A percentile compares a stretch with the other conserved stretches of the same genome.
Conservation (phyloP, 1,140 invertebrate genomes). For the Dolichoris vasculosae region DNA sequence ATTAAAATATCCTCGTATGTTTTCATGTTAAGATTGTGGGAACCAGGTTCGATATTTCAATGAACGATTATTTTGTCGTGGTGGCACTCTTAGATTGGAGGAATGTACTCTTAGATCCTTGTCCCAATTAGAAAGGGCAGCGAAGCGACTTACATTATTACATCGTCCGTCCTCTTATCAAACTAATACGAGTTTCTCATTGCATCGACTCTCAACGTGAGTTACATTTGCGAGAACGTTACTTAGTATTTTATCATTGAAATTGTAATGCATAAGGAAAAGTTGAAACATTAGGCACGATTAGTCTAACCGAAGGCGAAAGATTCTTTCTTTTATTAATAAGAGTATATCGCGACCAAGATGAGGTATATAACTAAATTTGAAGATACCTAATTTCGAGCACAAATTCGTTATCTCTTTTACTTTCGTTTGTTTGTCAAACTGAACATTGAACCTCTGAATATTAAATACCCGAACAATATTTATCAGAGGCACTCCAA, state of each 20-base stretch:
- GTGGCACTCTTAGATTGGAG: slow-evolving; percentile 17
- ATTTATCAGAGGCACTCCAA: background rate
- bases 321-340: background rate
- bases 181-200: background rate
- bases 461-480: slow-evolving; percentile 16
- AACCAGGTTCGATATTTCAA: slow-evolving; percentile 65
- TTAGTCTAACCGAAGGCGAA: background rate
- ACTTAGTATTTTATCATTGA: background rate
- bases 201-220: background rate
- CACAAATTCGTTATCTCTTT: slow-evolving; percentile 58
- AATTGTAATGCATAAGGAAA: slow-evolving; percentile 72
- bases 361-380: background rate
- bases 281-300: slow-evolving; percentile 56
- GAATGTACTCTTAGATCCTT: slow-evolving; percentile 38
- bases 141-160: slow-evolving; percentile 6
- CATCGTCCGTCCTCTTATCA: background rate
- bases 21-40: slow-evolving; percentile 60
- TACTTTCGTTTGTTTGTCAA: slow-evolving; percentile 2
- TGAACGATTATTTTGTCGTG: background rate
- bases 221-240: background rate
- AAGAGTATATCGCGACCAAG: background rate
- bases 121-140: slow-evolving; percentile 25
- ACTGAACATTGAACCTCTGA: slow-evolving; percentile 24
- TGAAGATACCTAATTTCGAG: slow-evolving; percentile 71
- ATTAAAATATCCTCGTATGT: background rate